A percentile compares a stretch with the other conserved stretches of the same genome.
phyloP scores from a whole-genome alignment of 2,797 vertebrate genomes.

The Myripristis jacobus region DNA sequence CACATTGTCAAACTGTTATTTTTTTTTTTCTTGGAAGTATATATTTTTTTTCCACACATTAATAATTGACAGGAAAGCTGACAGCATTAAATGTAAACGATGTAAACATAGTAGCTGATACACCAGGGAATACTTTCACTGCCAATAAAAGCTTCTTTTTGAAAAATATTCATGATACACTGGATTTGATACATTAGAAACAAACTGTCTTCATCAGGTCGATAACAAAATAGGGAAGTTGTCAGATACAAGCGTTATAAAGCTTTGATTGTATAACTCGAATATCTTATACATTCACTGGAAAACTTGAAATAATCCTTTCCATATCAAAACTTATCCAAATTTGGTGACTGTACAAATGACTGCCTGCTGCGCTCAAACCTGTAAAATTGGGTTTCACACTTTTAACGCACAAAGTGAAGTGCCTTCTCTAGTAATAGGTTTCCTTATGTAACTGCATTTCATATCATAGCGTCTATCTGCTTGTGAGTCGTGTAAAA shows the following conservation, averaged over 20 bases:
- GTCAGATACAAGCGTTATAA: slow-evolving; percentile 8
- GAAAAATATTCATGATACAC: slow-evolving; percentile 72
- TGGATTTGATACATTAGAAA: slow-evolving; percentile 50
- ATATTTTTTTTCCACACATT: not conserved
- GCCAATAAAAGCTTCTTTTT: slow-evolving; percentile 27
- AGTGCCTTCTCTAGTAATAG: slow-evolving; percentile 40
- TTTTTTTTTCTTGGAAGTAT: slow-evolving; percentile 9
- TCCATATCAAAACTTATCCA: slow-evolving; percentile 55
- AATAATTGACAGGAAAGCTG: slow-evolving; percentile 27
- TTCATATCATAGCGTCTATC: slow-evolving; percentile 15
- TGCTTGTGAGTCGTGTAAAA: slow-evolving; percentile 21
- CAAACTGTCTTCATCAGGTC: slow-evolving; percentile 15
- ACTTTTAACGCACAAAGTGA: slow-evolving; percentile 23
- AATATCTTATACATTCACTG: slow-evolving; percentile 56
- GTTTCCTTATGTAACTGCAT: slow-evolving; percentile 31
- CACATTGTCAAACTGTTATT: slow-evolving; percentile 9
- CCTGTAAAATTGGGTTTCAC: slow-evolving; percentile 29
- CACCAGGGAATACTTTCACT: slow-evolving; percentile 34
- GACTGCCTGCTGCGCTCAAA: slow-evolving; percentile 19
- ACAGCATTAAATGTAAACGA: slow-evolving; percentile 30
- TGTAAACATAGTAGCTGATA: slow-evolving; percentile 46
- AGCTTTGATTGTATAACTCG: slow-evolving; percentile 42
- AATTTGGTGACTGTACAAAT: too few species aligned
- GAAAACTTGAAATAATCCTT: slow-evolving; percentile 37
- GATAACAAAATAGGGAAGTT: not conserved